A percentile compares a stretch with the other conserved stretches of the same genome.
These are phyloP conservation scores for Meiosimyza decipiens DNA, from an alignment of 2,888 invertebrate genomes.

Conservation along the genomic window DNA sequence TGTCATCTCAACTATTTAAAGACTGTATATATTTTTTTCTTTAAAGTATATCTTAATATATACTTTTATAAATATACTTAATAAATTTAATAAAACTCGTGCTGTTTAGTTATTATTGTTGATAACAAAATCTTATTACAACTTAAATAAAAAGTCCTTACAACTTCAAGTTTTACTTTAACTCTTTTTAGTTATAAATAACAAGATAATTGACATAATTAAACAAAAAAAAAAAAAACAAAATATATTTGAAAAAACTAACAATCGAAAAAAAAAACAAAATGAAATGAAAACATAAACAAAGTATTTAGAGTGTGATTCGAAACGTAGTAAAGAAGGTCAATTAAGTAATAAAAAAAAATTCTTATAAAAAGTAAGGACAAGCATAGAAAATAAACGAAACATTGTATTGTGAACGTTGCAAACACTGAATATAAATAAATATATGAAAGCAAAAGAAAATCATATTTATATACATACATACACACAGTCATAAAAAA, in stretches of 20 bases:
- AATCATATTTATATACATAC: conserved; percentile 21
- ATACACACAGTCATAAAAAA: conserved; percentile 17
- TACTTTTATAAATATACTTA: not conserved
- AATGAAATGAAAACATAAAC: conserved; percentile 26
- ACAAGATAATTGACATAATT: not conserved
- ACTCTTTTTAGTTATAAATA: not conserved
- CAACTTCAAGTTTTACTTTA: conserved; percentile 20
- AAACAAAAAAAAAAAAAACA: too few relatives aligned
- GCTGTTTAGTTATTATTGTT: conserved; percentile 9
- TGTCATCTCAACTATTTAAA: conserved; percentile 37
- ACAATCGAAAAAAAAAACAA: not conserved
- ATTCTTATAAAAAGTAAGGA: conserved; percentile 38
- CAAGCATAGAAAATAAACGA: conserved; percentile 21
- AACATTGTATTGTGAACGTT: conserved; percentile 37
- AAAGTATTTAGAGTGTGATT: conserved; percentile 48
- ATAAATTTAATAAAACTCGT: not conserved
- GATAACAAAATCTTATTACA: conserved; percentile 17
- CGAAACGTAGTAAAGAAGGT: conserved; percentile 47
- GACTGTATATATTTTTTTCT: conserved; percentile 35
- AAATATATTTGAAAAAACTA: too few relatives aligned
- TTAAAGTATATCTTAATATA: not conserved
- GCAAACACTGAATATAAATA: conserved; percentile 28
- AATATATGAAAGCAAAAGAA: conserved; percentile 14
- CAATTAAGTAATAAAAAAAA: conserved; percentile 45
- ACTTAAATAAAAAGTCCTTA: conserved; percentile 20